Evolutionary conservation across 2,888 invertebrate genomes (phyloP).

Genomic region (Philaethria dido): DNA sequence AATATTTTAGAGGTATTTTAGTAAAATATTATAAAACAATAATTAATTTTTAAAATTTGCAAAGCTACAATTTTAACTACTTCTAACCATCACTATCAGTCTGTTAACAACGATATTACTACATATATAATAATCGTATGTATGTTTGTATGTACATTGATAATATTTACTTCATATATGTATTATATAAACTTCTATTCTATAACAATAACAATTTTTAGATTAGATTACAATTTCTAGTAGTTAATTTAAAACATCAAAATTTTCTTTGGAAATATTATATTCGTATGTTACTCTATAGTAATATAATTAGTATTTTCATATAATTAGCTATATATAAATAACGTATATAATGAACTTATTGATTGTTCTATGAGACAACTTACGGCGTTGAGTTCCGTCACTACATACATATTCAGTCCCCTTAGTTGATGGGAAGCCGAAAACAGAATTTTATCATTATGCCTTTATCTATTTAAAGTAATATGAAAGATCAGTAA

Average conservation of each 20-base stretch:
- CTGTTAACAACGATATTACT: conserved; percentile 66
- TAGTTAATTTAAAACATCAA: conserved; percentile 1
- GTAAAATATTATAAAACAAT: no score
- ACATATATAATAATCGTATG: conserved; percentile 26
- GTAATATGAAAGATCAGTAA: no score
- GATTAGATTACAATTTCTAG: conserved; percentile 22
- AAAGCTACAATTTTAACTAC: conserved; percentile 32
- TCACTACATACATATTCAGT: no score
- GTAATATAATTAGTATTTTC: no score
- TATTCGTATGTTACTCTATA: not conserved
- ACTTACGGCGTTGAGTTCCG: no score
- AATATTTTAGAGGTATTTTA: no score
- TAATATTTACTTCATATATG: not conserved
- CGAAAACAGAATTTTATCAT: no score
- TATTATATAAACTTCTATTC: conserved; percentile 24
- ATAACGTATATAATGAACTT: no score
- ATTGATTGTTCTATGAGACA: no score
- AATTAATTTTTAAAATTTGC: not conserved
- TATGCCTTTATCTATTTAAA: no score
- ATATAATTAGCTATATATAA: no score
- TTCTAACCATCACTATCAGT: conserved; percentile 72
- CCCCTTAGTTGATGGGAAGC: no score
- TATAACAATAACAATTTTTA: conserved; percentile 36
- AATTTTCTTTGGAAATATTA: not conserved
- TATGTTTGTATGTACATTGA: conserved; percentile 10